Percentiles rank a stretch among this genome's conserved stretches.
phyloP scores from a whole-genome alignment of 2,888 invertebrate species.

The Microchrysa polita region DNA sequence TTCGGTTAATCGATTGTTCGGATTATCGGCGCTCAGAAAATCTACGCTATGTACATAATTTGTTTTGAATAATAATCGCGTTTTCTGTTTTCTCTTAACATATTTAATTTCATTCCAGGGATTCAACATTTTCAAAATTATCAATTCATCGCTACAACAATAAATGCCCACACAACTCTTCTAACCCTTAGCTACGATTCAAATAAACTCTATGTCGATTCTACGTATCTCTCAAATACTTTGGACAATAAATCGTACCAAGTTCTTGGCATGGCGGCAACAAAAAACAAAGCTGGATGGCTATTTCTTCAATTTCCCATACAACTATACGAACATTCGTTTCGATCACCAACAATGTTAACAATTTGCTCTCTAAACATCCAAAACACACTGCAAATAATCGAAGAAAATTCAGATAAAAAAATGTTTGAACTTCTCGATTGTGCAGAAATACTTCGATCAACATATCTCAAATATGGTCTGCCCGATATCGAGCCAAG shows the following conservation, averaged over 20 bases:
- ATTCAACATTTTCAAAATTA: slow-evolving; percentile 52
- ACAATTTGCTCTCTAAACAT: slow-evolving; percentile 53
- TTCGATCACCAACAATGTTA: slow-evolving; percentile 51
- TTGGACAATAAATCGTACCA: slow-evolving; percentile 54
- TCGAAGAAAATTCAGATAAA: slow-evolving; percentile 47
- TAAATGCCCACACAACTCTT: slow-evolving; percentile 52
- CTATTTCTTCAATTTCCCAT: slow-evolving; percentile 55
- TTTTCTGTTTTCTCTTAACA: neutral
- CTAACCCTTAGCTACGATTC: slow-evolving; percentile 50
- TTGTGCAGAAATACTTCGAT: slow-evolving; percentile 55
- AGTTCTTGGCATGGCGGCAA: slow-evolving; percentile 55
- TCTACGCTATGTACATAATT: no score
- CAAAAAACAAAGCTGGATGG: slow-evolving; percentile 55
- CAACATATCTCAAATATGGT: slow-evolving; percentile 54
- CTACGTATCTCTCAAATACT: slow-evolving; percentile 48
- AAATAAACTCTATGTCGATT: slow-evolving; percentile 1
- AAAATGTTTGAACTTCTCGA: slow-evolving; percentile 53
- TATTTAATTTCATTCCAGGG: slow-evolving; percentile 51
- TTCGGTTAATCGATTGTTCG: no score
- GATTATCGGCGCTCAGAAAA: no score
- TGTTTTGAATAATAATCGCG: no score
- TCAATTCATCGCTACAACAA: slow-evolving; percentile 55
- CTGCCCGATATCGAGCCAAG: slow-evolving; percentile 49
- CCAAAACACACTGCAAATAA: slow-evolving; percentile 51
- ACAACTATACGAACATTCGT: slow-evolving; percentile 53